Base-by-base conservation (phyloP, 2,888 invertebrate genomes). In the Falcaria lacertinaria region DNA sequence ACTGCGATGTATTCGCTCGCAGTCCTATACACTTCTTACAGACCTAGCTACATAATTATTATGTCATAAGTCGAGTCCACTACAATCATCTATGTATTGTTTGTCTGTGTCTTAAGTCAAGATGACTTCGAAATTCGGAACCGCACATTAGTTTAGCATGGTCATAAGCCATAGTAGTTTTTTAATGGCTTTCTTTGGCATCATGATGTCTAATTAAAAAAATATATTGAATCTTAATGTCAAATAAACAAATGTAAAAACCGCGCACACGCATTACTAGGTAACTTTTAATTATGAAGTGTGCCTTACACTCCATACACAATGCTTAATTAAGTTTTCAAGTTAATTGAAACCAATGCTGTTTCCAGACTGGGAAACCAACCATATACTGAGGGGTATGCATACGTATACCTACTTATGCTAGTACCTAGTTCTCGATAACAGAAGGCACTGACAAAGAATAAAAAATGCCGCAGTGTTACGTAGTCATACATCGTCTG, bases 251-350 rank as follows among this genome's bases (percentile, higher is more conserved):
- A 32, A 32, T 32, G 11, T 6, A 19, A 19, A 19, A 19, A 19
- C 19, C 3, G 19, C 19, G 19, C 3, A 19, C 19, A 19, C 3
- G 3, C 53, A 60, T 48, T 44, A 51, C 52, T 36, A 48, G 42
- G 48, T 40, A 48, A 50, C 48, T 54, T 60, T 60, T 47, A 48
- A 54, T 59, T 57, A 60, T 48, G 51, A 41, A 45, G 42, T 53
- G 48, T 45, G 52, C 43, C 55, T 52, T 48, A 52, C 64, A 64
- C 63, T 52, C 43, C 55, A 51, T 48, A 52, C 64, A 64, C 63
- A 61, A 63, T 62, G 54, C 56, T 62, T 63, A 60, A 64, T 63
- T 57, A 63, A 62, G 53, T 50, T 45, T 48, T 53, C 42, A 49
- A 45, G 48, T 56, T 63, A 52, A 61, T 64, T 59, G 57, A 61